Conservation (phyloP, 2,797 vertebrate genomes). For the Cirrhinus mrigala region DNA sequence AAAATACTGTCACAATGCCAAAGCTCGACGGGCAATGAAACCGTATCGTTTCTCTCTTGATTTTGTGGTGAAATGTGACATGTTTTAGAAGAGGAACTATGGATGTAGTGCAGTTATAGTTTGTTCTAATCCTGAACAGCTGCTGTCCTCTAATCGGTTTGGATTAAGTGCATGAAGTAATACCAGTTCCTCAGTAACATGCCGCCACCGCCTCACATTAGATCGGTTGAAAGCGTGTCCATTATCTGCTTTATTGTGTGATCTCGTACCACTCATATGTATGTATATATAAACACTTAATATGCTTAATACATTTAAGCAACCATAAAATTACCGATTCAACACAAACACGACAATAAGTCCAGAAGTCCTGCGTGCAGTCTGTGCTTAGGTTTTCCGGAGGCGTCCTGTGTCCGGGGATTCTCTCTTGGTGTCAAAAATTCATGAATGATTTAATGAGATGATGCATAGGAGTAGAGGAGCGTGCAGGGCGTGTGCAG, state of each 20-base stretch:
- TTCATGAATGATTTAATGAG: constrained; percentile 66
- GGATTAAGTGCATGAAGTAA: constrained; percentile 48
- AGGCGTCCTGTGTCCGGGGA: neutral
- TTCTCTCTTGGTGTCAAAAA: constrained; percentile 38
- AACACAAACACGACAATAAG: neutral
- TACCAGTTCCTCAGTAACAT: neutral
- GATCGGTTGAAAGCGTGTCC: neutral
- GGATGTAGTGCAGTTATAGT: neutral
- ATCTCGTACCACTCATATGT: neutral
- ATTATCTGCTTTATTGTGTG: neutral
- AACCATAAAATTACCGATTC: neutral
- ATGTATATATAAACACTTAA: too few species aligned
- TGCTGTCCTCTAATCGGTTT: constrained; percentile 48
- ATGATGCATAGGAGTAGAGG: constrained; percentile 41
- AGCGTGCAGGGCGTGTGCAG: constrained; percentile 8
- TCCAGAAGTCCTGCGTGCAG: too few species aligned
- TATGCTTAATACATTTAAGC: neutral
- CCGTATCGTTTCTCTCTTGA: too few species aligned
- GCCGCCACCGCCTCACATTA: neutral
- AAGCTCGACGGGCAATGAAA: neutral
- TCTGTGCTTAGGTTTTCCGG: neutral
- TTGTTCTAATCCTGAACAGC: constrained; percentile 41
- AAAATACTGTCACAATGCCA: neutral
- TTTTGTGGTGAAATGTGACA: neutral
- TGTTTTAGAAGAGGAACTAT: neutral